Percentiles rank a stretch among this genome's conserved stretches.
These are phyloP conservation scores for Camelus bactrianus DNA, from an alignment of 2,113 vertebrate genomes.

Conservation along the genomic window DNA sequence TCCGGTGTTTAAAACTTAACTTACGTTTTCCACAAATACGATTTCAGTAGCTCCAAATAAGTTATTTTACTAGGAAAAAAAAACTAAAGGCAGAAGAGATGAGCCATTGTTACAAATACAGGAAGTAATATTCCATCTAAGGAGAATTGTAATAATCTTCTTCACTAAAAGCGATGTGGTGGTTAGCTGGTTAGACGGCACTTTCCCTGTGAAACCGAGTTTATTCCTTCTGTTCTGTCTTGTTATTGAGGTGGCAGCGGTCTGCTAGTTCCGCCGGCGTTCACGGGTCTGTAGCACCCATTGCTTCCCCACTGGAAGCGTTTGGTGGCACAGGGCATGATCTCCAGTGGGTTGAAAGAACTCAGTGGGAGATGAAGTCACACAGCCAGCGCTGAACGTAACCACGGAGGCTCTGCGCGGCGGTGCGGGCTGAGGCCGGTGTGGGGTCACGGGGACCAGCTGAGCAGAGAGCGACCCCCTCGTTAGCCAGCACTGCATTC, in stretches of 20 bases:
- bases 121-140: conserved; percentile 38
- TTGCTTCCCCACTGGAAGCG: conserved; percentile 94
- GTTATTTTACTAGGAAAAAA: conserved; percentile 59
- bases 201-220: conserved; percentile 89
- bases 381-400: conserved; percentile 94
- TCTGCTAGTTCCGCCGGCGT: conserved; percentile 89
- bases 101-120: conserved; percentile 48
- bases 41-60: conserved; percentile 76
- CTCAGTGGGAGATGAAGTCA: conserved; percentile 96
- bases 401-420: conserved; percentile 87
- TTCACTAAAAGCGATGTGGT: conserved; percentile 88
- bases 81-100: conserved; percentile 66
- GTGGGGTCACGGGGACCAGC: conserved; percentile 84
- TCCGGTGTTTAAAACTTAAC: not conserved
- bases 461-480: conserved; percentile 92
- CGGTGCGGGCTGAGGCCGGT: conserved; percentile 88
- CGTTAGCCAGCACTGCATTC: conserved; percentile 93
- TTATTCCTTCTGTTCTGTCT: conserved; percentile 88
- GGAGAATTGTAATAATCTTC: conserved; percentile 79
- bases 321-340: conserved; percentile 93
- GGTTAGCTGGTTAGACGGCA: conserved; percentile 85
- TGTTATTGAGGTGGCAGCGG: conserved; percentile 93
- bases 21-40: not conserved
- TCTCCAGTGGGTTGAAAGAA: conserved; percentile 91
- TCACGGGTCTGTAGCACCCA: conserved; percentile 94